Conservation (phyloP, 2,113 vertebrate species). For the Misgurnus mizolepis region DNA sequence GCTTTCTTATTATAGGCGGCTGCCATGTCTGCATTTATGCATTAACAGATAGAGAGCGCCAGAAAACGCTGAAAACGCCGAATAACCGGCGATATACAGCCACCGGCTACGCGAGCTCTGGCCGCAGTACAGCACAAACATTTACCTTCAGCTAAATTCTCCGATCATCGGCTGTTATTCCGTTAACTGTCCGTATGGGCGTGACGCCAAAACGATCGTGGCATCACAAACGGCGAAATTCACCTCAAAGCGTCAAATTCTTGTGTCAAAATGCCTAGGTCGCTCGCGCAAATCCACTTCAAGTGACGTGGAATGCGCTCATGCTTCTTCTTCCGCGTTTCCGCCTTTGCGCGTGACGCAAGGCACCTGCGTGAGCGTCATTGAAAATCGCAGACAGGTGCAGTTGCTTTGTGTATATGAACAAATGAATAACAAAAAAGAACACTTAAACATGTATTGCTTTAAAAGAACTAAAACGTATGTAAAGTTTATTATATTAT, state of each 20-base stretch:
- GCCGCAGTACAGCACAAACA: conserved; percentile 1
- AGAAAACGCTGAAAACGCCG: not conserved
- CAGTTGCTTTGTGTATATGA: not conserved
- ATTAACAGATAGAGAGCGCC: not conserved
- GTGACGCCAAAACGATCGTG: not conserved
- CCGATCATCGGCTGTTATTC: not conserved
- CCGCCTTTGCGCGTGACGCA: conserved; percentile 50
- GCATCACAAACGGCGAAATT: not conserved
- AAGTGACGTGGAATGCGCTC: conserved; percentile 72
- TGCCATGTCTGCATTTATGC: not conserved
- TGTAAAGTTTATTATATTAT: too few species aligned
- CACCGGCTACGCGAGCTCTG: not conserved
- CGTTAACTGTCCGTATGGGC: not conserved
- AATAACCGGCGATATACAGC: conserved; percentile 9
- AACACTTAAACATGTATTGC: too few species aligned
- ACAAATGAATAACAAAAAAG: too few species aligned
- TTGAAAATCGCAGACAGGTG: conserved; percentile 34
- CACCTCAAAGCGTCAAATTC: not conserved
- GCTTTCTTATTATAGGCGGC: not conserved
- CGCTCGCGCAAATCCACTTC: conserved; percentile 61
- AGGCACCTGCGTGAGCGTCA: conserved; percentile 46
- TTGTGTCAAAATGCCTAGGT: conserved; percentile 7
- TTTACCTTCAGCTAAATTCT: conserved; percentile 43
- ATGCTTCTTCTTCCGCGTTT: conserved; percentile 69
- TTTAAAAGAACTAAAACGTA: too few species aligned